Evolutionary conservation across 1,140 invertebrate species (phyloP).

Genomic region (Drosophila varians): DNA sequence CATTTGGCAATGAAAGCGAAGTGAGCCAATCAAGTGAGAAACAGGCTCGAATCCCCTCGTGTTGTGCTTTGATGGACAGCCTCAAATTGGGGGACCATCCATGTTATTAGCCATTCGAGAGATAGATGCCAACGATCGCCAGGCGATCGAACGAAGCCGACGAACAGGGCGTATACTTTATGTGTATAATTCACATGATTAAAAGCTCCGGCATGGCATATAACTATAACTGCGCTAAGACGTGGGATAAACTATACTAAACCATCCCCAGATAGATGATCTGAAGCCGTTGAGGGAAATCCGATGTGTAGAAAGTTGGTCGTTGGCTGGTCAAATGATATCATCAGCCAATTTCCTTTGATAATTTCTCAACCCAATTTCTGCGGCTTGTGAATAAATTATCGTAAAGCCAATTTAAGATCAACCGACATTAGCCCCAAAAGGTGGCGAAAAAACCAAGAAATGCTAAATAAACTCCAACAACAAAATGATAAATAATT

Average conservation of each 20-base stretch:
- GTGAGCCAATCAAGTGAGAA: constrained; percentile 60
- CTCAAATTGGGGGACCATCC: constrained; percentile 50
- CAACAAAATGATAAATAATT: constrained; percentile 32
- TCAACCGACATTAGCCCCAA: constrained; percentile 32
- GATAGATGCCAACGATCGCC: constrained; percentile 49
- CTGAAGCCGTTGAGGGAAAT: constrained; percentile 20
- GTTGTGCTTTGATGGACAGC: constrained; percentile 54
- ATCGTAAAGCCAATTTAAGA: constrained; percentile 22
- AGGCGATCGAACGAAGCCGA: constrained; percentile 15
- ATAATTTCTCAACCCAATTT: constrained; percentile 46
- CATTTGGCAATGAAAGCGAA: constrained; percentile 73
- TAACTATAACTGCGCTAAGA: constrained; percentile 3
- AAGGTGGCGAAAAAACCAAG: constrained; percentile 16
- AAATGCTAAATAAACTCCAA: constrained; percentile 3
- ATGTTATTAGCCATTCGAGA: constrained; percentile 48
- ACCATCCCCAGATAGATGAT: constrained; percentile 7
- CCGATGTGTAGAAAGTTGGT: constrained; percentile 36
- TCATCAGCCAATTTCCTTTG: constrained; percentile 46
- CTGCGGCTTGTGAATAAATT: constrained; percentile 34
- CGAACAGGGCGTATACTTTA: constrained; percentile 47
- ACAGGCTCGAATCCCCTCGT: constrained; percentile 42
- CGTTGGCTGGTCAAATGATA: constrained; percentile 19
- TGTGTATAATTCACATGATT: constrained; percentile 33
- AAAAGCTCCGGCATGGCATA: constrained; percentile 5
- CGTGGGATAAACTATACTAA: constrained; percentile 41